A percentile compares a stretch with the other conserved stretches of the same genome.
These are phyloP conservation scores for Melanotaenia maccullochi DNA, from an alignment of 2,797 vertebrate species.

Conservation along the genomic window DNA sequence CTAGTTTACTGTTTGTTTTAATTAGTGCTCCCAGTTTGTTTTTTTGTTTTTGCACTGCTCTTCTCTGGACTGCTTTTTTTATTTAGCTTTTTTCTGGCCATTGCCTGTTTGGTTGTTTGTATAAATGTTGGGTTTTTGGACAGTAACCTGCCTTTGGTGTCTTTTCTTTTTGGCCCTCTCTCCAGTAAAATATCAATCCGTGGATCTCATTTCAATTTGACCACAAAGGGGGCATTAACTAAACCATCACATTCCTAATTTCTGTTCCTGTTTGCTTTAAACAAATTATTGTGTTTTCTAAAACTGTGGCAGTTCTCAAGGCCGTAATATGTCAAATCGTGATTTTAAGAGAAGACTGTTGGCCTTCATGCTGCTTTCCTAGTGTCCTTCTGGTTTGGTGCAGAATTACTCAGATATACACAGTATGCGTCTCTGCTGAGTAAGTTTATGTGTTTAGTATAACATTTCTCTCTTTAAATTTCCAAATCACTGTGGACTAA, in stretches of 20 bases:
- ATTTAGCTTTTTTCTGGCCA: too few relatives aligned
- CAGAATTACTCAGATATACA: background rate
- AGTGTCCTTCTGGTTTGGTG: constrained; percentile 1
- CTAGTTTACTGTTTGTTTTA: background rate
- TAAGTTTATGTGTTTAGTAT: constrained; percentile 14
- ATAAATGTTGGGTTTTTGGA: background rate
- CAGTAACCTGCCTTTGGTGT: background rate
- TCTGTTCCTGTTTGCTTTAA: background rate
- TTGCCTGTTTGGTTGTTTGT: too few relatives aligned
- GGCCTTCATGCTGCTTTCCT: background rate
- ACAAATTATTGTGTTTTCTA: background rate
- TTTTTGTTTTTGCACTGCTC: background rate
- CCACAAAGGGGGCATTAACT: background rate
- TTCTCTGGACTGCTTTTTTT: background rate
- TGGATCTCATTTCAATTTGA: background rate
- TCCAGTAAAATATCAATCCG: background rate
- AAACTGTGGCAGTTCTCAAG: background rate
- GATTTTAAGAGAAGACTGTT: background rate
- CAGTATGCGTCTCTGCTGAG: background rate
- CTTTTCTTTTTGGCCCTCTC: too few relatives aligned
- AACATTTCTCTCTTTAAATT: constrained; percentile 6
- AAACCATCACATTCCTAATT: background rate
- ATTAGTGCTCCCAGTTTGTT: background rate
- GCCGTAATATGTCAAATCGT: background rate
- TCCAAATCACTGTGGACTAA: constrained; percentile 9